phyloP scores from a whole-genome alignment of 2,113 vertebrate genomes.

The Oceanites oceanicus region DNA sequence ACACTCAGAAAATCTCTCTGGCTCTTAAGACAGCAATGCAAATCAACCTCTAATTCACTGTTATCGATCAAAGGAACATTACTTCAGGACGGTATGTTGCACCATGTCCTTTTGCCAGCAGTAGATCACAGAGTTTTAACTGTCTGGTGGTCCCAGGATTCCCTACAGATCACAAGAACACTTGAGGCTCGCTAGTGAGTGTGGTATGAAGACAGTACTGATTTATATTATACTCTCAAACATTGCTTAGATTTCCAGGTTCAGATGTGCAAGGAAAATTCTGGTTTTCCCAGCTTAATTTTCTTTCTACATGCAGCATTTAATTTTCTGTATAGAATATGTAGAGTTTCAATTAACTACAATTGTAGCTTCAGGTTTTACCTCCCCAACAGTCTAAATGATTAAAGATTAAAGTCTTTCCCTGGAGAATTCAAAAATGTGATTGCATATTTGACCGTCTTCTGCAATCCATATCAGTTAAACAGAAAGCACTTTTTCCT shows the following conservation, averaged over 20 bases:
- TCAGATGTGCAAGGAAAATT: neutral
- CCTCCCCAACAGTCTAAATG: neutral
- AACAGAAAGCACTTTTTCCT: neutral
- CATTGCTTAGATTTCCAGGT: neutral
- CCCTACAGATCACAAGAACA: accelerated
- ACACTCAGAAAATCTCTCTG: neutral
- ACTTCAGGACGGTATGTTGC: neutral
- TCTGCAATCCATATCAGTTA: neutral
- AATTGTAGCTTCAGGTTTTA: neutral
- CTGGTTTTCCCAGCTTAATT: neutral
- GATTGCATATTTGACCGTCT: neutral
- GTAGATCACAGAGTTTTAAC: neutral
- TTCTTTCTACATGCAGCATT: neutral
- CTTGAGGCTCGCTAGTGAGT: neutral
- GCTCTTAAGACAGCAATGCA: neutral
- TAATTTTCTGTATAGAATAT: neutral
- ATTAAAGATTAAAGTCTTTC: neutral
- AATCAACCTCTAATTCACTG: neutral
- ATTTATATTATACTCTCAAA: neutral
- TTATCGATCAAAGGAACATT: neutral
- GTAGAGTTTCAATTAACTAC: neutral
- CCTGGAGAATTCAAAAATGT: neutral
- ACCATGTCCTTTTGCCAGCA: neutral
- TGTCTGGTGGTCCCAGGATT: neutral
- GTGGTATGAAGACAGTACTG: neutral